Percentiles rank a stretch among this genome's conserved stretches.
These are phyloP conservation scores for Priocnemis perturbator DNA, from an alignment of 2,888 invertebrate genomes.

Conservation along the genomic window DNA sequence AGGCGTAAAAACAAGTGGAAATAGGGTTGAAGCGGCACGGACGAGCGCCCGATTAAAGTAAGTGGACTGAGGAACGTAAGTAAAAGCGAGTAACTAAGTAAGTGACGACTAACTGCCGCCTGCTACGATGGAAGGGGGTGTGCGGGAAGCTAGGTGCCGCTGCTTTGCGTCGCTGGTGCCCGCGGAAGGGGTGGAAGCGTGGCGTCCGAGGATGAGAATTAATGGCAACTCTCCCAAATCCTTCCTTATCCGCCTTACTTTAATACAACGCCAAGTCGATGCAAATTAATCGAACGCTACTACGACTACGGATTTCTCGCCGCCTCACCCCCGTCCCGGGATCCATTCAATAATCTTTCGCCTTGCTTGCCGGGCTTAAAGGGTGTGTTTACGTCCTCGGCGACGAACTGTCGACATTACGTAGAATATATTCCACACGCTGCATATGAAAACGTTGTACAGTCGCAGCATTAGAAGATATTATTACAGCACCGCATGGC, in stretches of 20 bases:
- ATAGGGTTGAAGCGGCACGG: conserved; percentile 59
- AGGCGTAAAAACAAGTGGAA: conserved; percentile 74
- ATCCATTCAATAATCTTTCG: not conserved
- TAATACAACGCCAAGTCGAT: conserved; percentile 58
- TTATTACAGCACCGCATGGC: not conserved
- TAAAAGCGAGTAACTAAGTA: conserved; percentile 67
- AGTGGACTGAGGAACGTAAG: conserved; percentile 71
- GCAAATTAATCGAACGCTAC: conserved; percentile 55
- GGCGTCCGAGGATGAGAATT: conserved; percentile 61
- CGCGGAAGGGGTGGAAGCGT: conserved; percentile 27
- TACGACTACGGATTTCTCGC: not conserved
- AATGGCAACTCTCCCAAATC: conserved; percentile 57
- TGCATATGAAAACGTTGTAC: not conserved
- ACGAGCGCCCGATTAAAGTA: conserved; percentile 71
- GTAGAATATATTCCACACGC: too few relatives aligned
- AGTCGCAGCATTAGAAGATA: not conserved
- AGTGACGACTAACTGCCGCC: conserved; percentile 62
- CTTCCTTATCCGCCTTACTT: conserved; percentile 55
- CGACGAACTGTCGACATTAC: too few relatives aligned
- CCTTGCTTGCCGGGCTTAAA: conserved; percentile 1
- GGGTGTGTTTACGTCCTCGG: too few relatives aligned
- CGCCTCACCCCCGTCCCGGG: not conserved
- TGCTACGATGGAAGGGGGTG: conserved; percentile 21
- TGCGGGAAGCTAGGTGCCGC: too few relatives aligned
- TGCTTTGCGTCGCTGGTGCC: too few relatives aligned